These are phyloP conservation scores for Hybognathus amarus DNA, from an alignment of 2,797 vertebrate genomes.

Conservation along the genomic window DNA sequence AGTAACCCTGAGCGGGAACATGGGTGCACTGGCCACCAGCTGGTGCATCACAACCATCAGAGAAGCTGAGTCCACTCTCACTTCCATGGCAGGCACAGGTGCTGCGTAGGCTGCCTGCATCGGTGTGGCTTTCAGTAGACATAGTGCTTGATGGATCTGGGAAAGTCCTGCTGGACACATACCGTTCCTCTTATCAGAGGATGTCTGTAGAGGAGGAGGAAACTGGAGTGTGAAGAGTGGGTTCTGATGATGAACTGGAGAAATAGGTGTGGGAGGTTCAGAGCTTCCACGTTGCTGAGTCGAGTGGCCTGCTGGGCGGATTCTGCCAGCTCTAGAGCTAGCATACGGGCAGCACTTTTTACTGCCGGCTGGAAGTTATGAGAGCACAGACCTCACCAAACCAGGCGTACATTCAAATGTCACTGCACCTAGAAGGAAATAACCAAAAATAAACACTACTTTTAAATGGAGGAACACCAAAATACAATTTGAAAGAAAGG, in stretches of 20 bases:
- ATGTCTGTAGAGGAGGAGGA: conserved; percentile 65
- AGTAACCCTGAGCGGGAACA: conserved; percentile 60
- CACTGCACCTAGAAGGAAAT: conserved; percentile 75
- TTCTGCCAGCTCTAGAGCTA: conserved; percentile 93
- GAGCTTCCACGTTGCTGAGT: conserved; percentile 81
- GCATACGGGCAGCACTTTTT: conserved; percentile 94
- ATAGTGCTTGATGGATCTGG: conserved; percentile 50
- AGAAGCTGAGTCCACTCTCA: conserved; percentile 59
- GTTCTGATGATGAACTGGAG: conserved; percentile 68
- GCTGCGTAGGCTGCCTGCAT: conserved; percentile 55
- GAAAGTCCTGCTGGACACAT: conserved; percentile 33
- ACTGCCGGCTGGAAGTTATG: conserved; percentile 92
- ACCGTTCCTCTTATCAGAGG: conserved; percentile 32
- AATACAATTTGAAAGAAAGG: conserved; percentile 52
- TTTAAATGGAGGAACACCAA: conserved; percentile 79
- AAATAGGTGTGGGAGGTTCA: conserved; percentile 67
- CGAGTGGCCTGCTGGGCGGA: conserved; percentile 91
- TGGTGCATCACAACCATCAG: conserved; percentile 58
- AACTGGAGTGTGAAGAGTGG: conserved; percentile 66
- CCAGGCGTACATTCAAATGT: conserved; percentile 76
- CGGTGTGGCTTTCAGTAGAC: conserved; percentile 51
- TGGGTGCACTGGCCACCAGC: conserved; percentile 61
- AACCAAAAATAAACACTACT: conserved; percentile 78
- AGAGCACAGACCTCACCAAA: conserved; percentile 94
- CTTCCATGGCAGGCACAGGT: conserved; percentile 57